phyloP scores from a whole-genome alignment of 2,888 invertebrate genomes.

The Chrysolina oricalcia region DNA sequence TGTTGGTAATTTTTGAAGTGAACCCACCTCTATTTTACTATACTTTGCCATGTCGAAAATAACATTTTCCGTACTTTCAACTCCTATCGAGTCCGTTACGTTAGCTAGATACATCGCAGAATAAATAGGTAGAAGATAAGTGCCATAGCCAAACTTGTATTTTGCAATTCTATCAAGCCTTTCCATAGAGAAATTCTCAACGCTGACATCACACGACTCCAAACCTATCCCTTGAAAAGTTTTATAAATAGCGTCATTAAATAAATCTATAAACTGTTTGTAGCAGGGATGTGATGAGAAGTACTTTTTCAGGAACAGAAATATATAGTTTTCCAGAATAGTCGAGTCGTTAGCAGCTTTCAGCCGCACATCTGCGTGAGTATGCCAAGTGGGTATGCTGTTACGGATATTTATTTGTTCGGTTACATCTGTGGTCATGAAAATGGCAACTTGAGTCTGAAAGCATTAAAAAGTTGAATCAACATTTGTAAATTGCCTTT shows the following conservation, averaged over 20 bases:
- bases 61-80: slow-evolving; percentile 16
- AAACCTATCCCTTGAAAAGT: slow-evolving; percentile 18
- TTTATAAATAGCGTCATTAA: slow-evolving; percentile 5
- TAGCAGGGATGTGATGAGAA: slow-evolving; percentile 28
- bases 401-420: slow-evolving; percentile 13
- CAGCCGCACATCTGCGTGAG: not conserved
- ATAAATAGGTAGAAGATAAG: slow-evolving; percentile 21
- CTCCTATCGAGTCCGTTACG: not conserved
- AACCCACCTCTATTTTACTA: slow-evolving; percentile 31
- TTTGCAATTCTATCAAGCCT: slow-evolving; percentile 29
- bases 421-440: slow-evolving; percentile 20
- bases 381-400: slow-evolving; percentile 26
- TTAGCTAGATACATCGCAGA: slow-evolving; percentile 27
- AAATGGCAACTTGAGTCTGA: slow-evolving; percentile 24
- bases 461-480: not conserved
- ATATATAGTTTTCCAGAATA: slow-evolving; percentile 26
- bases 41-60: slow-evolving; percentile 27
- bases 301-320: slow-evolving; percentile 27
- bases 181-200: slow-evolving; percentile 23
- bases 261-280: slow-evolving; percentile 21
- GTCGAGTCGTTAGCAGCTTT: slow-evolving; percentile 29
- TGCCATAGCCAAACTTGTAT: slow-evolving; percentile 20
- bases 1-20: not conserved
- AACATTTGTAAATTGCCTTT: not conserved
- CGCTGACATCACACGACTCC: slow-evolving; percentile 20